Conservation (phyloP, 1,140 invertebrate genomes). For the Drosophila sturtevanti region DNA sequence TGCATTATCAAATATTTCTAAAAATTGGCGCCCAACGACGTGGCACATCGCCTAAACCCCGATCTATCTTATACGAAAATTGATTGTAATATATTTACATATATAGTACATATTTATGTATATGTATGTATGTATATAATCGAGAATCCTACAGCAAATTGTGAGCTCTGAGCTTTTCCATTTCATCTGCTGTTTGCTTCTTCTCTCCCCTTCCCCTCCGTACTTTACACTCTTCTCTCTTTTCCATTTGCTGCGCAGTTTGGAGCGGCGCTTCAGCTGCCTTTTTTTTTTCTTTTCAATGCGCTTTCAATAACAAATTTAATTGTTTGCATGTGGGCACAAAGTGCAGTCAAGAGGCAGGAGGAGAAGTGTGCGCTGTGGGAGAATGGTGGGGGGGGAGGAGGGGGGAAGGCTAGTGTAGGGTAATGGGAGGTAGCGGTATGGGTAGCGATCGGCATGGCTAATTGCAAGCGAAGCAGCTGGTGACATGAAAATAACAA, state of each 20-base stretch:
- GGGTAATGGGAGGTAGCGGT: neutral
- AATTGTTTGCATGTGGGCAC: constrained; percentile 56
- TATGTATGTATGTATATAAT: no score
- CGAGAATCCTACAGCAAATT: no score
- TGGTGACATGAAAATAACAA: constrained; percentile 36
- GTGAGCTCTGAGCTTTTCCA: neutral
- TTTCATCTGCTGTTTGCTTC: neutral
- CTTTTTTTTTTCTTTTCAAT: constrained; percentile 21
- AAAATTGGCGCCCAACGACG: no score
- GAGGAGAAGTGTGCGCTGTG: neutral
- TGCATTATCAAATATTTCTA: no score
- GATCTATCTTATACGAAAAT: no score
- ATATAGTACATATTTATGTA: no score
- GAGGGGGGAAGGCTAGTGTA: neutral
- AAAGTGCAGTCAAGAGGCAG: constrained; percentile 38
- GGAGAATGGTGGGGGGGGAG: neutral
- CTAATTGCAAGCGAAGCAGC: constrained; percentile 47
- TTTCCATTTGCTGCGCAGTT: constrained; percentile 26
- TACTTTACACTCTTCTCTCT: neutral
- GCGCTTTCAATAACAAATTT: constrained; percentile 62
- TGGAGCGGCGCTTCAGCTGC: constrained; percentile 20
- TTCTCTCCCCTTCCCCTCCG: neutral
- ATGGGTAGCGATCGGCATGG: neutral
- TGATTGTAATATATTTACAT: no score
- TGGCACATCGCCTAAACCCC: no score